Percentiles rank a stretch among this genome's conserved stretches.
Evolutionary conservation across 2,113 vertebrate genomes (phyloP).

Genomic region (Galemys pyrenaicus): DNA sequence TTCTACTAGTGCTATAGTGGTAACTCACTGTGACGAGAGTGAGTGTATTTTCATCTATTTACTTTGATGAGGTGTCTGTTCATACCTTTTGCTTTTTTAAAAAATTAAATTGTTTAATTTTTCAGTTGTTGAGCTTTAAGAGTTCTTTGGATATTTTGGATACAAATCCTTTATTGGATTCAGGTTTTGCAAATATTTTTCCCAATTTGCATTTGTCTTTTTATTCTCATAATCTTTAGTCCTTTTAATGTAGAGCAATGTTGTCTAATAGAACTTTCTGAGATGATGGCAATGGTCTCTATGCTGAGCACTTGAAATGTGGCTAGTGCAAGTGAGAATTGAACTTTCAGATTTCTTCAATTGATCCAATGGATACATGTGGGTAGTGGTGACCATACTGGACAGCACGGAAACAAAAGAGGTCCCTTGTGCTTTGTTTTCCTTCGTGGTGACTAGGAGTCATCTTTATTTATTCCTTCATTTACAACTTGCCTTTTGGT

Average conservation of each 20-base stretch:
- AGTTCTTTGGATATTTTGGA: conserved; percentile 44
- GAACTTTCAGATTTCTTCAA: conserved; percentile 47
- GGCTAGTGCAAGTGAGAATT: background rate
- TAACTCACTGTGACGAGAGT: background rate
- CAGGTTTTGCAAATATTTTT: conserved; percentile 20
- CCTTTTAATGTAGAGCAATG: background rate
- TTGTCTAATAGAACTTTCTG: conserved; percentile 24
- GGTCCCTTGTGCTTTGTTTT: background rate
- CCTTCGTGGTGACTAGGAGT: background rate
- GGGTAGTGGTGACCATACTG: background rate
- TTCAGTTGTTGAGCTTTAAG: conserved; percentile 46
- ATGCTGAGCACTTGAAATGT: conserved; percentile 31
- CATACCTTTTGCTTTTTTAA: conserved; percentile 14
- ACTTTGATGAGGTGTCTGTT: conserved; percentile 20
- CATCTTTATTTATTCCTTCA: background rate
- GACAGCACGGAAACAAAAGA: background rate
- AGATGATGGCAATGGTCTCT: background rate
- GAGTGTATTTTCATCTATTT: conserved; percentile 27
- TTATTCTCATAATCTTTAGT: conserved; percentile 24
- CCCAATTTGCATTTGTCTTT: conserved; percentile 23
- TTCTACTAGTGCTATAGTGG: background rate
- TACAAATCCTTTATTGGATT: background rate
- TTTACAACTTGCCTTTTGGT: conserved; percentile 38
- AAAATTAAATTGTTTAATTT: background rate
- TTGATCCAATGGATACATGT: conserved; percentile 15